Evolutionary conservation across 2,888 invertebrate genomes (phyloP).

Genomic region (Scrobipalpa costella): DNA sequence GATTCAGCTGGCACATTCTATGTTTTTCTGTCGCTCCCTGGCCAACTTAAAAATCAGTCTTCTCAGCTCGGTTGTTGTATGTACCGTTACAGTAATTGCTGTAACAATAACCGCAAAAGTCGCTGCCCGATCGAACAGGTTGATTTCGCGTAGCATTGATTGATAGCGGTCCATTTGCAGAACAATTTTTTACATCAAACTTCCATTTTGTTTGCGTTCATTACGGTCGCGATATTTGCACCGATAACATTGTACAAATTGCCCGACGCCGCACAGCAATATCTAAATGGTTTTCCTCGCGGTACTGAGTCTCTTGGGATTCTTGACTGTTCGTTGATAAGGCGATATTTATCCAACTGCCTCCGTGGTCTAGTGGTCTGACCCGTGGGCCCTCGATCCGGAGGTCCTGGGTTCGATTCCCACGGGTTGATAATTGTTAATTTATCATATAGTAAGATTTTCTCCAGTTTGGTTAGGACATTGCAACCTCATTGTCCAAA

Average conservation of each 20-base stretch:
- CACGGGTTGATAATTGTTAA: no score
- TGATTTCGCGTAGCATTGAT: slow-evolving; percentile 53
- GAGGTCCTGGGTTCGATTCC: no score
- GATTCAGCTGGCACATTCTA: no score
- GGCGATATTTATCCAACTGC: no score
- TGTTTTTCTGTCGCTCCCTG: no score
- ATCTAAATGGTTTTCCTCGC: slow-evolving; percentile 15
- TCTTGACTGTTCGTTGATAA: slow-evolving; percentile 21
- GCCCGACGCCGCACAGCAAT: slow-evolving; percentile 34
- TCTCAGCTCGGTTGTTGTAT: no score
- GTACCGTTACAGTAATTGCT: background rate
- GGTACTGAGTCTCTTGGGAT: slow-evolving; percentile 10
- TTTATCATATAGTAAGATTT: no score
- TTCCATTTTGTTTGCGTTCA: slow-evolving; percentile 26
- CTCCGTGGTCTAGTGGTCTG: no score
- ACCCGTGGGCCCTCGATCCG: no score
- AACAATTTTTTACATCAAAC: slow-evolving; percentile 40
- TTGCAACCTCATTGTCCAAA: no score
- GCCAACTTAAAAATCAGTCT: no score
- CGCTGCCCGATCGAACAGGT: slow-evolving; percentile 44
- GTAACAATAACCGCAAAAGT: slow-evolving; percentile 32
- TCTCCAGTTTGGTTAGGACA: no score
- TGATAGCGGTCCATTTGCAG: slow-evolving; percentile 48
- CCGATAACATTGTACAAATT: slow-evolving; percentile 41
- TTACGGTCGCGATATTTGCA: slow-evolving; percentile 33